Percentiles rank a stretch among this genome's conserved stretches.
Conservation (phyloP, 2,888 invertebrate species). For the Kryphioiulus occultus region DNA sequence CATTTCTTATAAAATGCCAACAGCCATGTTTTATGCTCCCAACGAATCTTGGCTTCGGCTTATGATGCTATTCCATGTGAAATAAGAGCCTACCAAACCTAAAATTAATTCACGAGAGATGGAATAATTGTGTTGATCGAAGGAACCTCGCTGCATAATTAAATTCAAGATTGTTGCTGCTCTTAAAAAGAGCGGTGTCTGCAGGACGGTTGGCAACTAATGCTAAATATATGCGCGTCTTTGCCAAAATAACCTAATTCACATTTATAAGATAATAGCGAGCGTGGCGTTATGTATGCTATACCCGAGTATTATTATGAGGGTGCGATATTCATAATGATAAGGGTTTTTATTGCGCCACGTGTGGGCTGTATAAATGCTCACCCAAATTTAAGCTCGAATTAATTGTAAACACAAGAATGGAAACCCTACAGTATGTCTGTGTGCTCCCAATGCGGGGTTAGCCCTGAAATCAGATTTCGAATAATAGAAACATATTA, state of each 20-base stretch:
- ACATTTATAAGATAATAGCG: background rate
- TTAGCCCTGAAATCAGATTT: background rate
- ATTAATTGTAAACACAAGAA: background rate
- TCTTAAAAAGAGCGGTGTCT: background rate
- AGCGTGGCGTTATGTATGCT: background rate
- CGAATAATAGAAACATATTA: background rate
- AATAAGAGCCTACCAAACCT: background rate
- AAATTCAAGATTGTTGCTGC: slow-evolving; percentile 17
- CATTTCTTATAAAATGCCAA: slow-evolving; percentile 13
- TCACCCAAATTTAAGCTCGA: background rate
- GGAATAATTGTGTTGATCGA: slow-evolving; percentile 23
- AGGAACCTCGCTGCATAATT: slow-evolving; percentile 9
- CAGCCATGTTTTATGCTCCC: background rate
- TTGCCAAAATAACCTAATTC: background rate
- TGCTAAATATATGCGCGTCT: background rate
- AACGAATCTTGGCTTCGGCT: background rate
- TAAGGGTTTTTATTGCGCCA: background rate
- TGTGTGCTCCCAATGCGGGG: background rate
- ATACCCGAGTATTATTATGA: background rate
- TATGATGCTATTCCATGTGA: background rate
- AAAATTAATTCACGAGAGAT: background rate
- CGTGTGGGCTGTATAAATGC: background rate
- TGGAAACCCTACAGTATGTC: background rate
- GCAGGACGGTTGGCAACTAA: background rate
- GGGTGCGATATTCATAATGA: background rate